Conservation (phyloP, 2,888 invertebrate species). For the Habrosyne pyritoides region DNA sequence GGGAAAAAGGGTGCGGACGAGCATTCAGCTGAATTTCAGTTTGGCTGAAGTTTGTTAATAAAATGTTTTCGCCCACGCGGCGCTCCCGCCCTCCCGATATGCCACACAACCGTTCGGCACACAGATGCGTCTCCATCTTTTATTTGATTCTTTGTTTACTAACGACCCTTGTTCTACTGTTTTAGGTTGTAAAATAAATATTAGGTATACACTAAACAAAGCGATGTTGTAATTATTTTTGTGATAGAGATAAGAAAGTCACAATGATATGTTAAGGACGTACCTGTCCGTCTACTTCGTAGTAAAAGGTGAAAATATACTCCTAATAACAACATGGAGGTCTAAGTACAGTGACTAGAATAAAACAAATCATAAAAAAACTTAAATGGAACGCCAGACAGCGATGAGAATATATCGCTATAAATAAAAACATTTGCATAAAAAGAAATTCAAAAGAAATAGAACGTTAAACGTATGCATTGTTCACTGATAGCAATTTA, state of each 20-base stretch:
- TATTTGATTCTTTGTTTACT: constrained; percentile 37
- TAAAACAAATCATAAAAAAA: constrained; percentile 22
- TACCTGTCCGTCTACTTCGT: too few species aligned
- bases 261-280: too few species aligned
- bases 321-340: neutral
- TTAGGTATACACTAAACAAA: constrained; percentile 18
- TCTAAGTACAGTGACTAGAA: neutral
- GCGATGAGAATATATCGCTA: constrained; percentile 13
- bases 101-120: neutral
- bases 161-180: constrained; percentile 25
- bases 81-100: constrained; percentile 4
- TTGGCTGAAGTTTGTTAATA: constrained; percentile 45
- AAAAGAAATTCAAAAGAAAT: constrained; percentile 16
- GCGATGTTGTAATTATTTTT: neutral
- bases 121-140: constrained; percentile 31
- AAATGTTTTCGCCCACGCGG: constrained; percentile 33
- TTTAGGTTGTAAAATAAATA: constrained; percentile 25
- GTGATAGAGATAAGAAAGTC: too few species aligned
- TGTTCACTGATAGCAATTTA: constrained; percentile 25
- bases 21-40: constrained; percentile 22
- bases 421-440: constrained; percentile 13
- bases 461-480: constrained; percentile 22
- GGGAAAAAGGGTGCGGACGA: constrained; percentile 11
- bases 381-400: constrained; percentile 7
- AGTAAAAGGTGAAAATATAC: too few species aligned